Conservation (phyloP, 2,888 invertebrate species). For the Agrochola circellaris region DNA sequence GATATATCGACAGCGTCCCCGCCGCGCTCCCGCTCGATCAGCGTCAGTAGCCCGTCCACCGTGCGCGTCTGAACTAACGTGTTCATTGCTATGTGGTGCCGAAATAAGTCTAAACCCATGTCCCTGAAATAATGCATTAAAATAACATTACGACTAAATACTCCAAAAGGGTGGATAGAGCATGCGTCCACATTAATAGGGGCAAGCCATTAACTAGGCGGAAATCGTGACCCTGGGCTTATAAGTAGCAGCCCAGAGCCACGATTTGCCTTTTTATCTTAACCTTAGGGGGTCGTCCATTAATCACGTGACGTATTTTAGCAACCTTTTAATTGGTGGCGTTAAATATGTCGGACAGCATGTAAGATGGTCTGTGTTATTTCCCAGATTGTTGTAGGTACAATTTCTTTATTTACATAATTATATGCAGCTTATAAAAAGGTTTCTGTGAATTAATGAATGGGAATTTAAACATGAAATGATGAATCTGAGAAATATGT, state of each 20-base stretch:
- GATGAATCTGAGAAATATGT: background rate
- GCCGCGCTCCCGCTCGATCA: constrained; percentile 98
- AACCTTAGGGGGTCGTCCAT: too few relatives aligned
- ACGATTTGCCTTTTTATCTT: background rate
- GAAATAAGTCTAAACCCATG: constrained; percentile 98
- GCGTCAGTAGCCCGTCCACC: constrained; percentile 97
- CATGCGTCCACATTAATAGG: background rate
- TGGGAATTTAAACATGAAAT: background rate
- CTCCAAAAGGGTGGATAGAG: background rate
- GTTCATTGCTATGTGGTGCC: constrained; percentile 97
- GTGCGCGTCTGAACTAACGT: constrained; percentile 97
- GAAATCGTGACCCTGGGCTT: background rate
- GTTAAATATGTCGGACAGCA: background rate
- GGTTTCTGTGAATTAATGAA: background rate
- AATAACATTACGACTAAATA: background rate
- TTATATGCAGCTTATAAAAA: background rate
- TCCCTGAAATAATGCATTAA: constrained; percentile 92
- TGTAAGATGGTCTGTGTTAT: background rate
- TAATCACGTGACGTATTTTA: too few relatives aligned
- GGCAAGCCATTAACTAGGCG: background rate
- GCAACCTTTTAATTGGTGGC: too few relatives aligned
- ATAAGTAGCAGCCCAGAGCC: background rate
- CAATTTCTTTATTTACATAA: background rate
- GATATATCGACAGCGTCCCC: constrained; percentile 98
- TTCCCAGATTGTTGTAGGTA: background rate